Base-by-base conservation (phyloP, 2,888 invertebrate genomes). In the Amblyjoppa proteus region DNA sequence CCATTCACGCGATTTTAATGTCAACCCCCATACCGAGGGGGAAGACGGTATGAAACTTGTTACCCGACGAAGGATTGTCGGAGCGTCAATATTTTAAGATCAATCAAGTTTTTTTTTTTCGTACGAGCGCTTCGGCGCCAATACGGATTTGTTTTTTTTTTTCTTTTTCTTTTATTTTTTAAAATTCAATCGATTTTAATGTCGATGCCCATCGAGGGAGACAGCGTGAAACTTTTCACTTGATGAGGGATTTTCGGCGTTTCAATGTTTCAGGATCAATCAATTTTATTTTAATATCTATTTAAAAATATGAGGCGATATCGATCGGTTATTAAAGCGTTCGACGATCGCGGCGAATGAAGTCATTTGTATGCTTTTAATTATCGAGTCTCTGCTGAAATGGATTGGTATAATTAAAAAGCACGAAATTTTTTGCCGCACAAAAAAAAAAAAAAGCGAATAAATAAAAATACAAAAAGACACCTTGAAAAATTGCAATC, bases 1-100 rank as follows among this genome's bases (percentile, higher is more conserved):
- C 38, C 31, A 76, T 76, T 76, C 51, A 66, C 64, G 56, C 25
- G 56, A 56, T 20, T 20, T 56, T 56, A 56, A 56, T 56, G 56
- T 56, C 56, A 56, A 56, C 25, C 56, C 56, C 56, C 25, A 41
- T 3, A 41, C 11, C 2, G 41, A 9, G 9, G 41, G 41, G 41
- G 41, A 5, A 38, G 41, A 9, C 9, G 9, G 41, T 9, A 9
- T 41, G 41, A 41, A 41, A 41, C 25, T 56, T 25, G 20, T 9
- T 56, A 56, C 56, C 25, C 25, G 56, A 56, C 20, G 9, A 13
- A 7, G 25, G 11, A 9, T 56, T 11, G 20, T 25, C 56, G 9
- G 2, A 7, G 56, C 53, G 53, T 20, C 53, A 20, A 53, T 1
- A 53, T 53, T 53, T 53, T 20, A 20, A 53, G 25, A 56, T 16